Base-by-base conservation (phyloP, 2,888 invertebrate genomes). In the Sarcophaga subvicina region DNA sequence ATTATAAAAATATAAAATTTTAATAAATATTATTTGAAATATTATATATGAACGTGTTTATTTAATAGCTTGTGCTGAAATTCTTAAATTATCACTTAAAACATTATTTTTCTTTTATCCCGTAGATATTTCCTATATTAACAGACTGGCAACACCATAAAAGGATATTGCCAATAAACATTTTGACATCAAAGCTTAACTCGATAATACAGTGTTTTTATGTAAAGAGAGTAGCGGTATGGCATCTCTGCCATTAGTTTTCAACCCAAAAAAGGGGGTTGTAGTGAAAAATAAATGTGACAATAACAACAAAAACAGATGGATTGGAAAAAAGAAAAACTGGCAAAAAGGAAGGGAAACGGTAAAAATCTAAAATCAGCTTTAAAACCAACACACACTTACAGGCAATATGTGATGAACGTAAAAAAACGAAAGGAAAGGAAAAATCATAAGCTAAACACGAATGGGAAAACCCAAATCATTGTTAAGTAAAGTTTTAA, bases 231-330 rank as follows among this genome's bases (percentile, higher is more conserved):
- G 54, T 37, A 11, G 12, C 1, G 6, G 63, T 14, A 25, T 47
- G 17, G 22, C 14, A 62, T 11, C 54, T 5, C 17, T 17, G 54
- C 5, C 5, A 37, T 37, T 37, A 37, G 4, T 54, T 54, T 54
- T 63, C 62, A 62, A 62, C 10, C 17, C 62, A 62, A 6, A 22
- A 37, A 76, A 75, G 81, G 87, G 83, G 83, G 87, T 87, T 84
- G 87, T 22, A 78, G 49, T 20, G 59, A 59, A 54, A 54, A 17
- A 37, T 37, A 37, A 37, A 37, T 17, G 17, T 14, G 54, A 17
- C 54, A 63, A 83, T 54, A 72, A 78, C 45, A 83, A 87, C 80
- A 81, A 87, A 12, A 77, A 87, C 81, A 81, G 79, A 80, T 84
- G 87, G 87, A 81, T 72, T 78, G 79, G 81, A 81, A 83, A 47